phyloP scores from a whole-genome alignment of 2,113 vertebrate species.

The Mola mola region DNA sequence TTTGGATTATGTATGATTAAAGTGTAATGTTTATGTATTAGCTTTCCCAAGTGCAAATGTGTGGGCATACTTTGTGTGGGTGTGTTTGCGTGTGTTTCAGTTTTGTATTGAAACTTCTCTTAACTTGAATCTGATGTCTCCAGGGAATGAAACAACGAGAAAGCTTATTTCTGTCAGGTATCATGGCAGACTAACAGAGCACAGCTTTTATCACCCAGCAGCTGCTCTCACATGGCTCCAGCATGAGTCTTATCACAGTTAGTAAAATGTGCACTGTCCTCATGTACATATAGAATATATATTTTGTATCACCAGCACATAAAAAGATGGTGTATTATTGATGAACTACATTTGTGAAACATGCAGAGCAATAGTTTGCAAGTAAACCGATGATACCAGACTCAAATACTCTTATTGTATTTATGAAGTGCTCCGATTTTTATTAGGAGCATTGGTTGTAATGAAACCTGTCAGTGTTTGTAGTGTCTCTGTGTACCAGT shows the following conservation, averaged over 20 bases:
- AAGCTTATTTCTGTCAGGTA: slow-evolving; percentile 56
- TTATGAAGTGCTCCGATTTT: background rate
- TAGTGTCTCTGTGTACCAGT: slow-evolving; percentile 1
- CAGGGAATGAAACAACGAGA: background rate
- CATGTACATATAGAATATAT: slow-evolving; percentile 80
- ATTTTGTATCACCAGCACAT: slow-evolving; percentile 72
- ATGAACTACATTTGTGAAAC: slow-evolving; percentile 33
- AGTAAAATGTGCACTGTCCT: slow-evolving; percentile 74
- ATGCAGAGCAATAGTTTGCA: slow-evolving; percentile 34
- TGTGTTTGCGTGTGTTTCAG: slow-evolving; percentile 18
- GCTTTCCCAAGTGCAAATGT: slow-evolving; percentile 35
- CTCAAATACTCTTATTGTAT: background rate
- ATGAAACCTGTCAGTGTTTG: slow-evolving; percentile 11
- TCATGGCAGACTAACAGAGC: slow-evolving; percentile 19
- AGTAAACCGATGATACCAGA: slow-evolving; percentile 18
- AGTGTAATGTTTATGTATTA: slow-evolving; percentile 56
- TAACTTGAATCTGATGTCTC: slow-evolving; percentile 33
- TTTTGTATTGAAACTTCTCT: slow-evolving; percentile 46
- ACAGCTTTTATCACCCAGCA: slow-evolving; percentile 40
- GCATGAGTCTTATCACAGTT: slow-evolving; percentile 56
- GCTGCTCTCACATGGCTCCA: slow-evolving; percentile 39
- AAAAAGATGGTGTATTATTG: slow-evolving; percentile 17
- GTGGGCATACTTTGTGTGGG: slow-evolving; percentile 25
- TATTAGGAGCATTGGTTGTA: background rate
- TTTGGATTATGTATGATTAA: slow-evolving; percentile 83